phyloP scores from a whole-genome alignment of 2,113 vertebrate genomes.

The Orthonyx spaldingii region DNA sequence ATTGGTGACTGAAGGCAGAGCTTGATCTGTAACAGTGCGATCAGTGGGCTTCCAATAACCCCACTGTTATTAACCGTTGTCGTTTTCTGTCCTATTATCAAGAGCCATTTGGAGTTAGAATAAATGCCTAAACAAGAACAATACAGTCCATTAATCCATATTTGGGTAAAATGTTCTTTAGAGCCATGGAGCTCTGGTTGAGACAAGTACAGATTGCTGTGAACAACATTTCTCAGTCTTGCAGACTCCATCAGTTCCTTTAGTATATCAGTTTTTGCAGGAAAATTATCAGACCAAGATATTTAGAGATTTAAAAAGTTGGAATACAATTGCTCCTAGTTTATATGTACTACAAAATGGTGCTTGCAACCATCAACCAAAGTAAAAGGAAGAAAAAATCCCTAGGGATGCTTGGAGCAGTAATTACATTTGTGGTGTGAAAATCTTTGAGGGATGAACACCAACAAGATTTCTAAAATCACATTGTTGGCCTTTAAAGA shows the following conservation, averaged over 20 bases:
- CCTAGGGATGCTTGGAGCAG: background rate
- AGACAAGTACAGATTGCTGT: background rate
- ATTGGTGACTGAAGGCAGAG: fast-evolving
- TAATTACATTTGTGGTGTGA: background rate
- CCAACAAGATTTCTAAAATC: background rate
- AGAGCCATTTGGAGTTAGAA: background rate
- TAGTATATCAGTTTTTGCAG: background rate
- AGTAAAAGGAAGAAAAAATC: background rate
- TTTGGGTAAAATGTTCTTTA: background rate
- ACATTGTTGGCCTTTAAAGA: background rate
- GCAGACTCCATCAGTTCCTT: background rate
- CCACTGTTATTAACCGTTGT: fast-evolving
- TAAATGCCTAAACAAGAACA: background rate
- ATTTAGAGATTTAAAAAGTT: background rate
- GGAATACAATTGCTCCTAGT: background rate
- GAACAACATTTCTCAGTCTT: background rate
- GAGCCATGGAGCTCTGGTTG: background rate
- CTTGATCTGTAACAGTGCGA: fast-evolving
- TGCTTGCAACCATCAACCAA: background rate
- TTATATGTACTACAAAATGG: background rate
- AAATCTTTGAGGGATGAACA: background rate
- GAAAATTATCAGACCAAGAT: fast-evolving
- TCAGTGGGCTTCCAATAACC: background rate
- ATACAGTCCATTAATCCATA: too few relatives aligned
- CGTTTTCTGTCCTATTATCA: background rate